Evolutionary conservation across 2,888 invertebrate genomes (phyloP).

Genomic region (Pristionchus fissidentatus): DNA sequence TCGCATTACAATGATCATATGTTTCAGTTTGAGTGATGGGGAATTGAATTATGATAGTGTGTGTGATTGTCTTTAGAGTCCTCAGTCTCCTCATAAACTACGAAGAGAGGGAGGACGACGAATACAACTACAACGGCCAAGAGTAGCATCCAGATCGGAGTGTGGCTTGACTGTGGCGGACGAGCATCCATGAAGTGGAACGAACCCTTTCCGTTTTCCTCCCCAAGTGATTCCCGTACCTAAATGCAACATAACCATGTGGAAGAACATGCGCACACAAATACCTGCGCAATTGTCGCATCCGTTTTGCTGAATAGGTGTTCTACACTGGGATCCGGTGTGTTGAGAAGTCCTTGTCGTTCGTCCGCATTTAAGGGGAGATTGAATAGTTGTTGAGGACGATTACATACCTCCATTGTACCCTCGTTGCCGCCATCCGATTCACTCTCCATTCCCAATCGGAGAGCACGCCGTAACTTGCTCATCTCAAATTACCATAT

Average conservation of each 20-base stretch:
- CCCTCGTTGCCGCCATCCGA: conserved; percentile 49
- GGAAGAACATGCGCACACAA: neutral
- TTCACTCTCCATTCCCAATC: conserved; percentile 42
- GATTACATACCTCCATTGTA: conserved; percentile 50
- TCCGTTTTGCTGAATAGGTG: conserved; percentile 72
- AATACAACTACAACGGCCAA: conserved; percentile 68
- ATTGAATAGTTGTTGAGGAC: neutral
- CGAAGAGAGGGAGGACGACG: conserved; percentile 67
- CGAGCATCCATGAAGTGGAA: conserved; percentile 74
- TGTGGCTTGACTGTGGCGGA: conserved; percentile 60
- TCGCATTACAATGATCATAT: neutral
- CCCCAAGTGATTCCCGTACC: conserved; percentile 56
- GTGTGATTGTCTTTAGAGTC: neutral
- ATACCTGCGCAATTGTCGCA: conserved; percentile 59
- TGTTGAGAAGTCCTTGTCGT: neutral
- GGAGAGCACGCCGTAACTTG: conserved; percentile 45
- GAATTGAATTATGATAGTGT: conserved; percentile 23
- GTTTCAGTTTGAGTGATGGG: neutral
- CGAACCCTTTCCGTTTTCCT: conserved; percentile 52
- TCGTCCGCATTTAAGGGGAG: conserved; percentile 33
- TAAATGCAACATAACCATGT: conserved; percentile 30
- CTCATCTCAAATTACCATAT: conserved; percentile 16
- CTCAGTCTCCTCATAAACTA: conserved; percentile 69
- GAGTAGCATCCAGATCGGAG: conserved; percentile 56
- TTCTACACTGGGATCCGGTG: conserved; percentile 64